Evolutionary conservation across 2,797 vertebrate species (phyloP).

Genomic region (Alauda arvensis): DNA sequence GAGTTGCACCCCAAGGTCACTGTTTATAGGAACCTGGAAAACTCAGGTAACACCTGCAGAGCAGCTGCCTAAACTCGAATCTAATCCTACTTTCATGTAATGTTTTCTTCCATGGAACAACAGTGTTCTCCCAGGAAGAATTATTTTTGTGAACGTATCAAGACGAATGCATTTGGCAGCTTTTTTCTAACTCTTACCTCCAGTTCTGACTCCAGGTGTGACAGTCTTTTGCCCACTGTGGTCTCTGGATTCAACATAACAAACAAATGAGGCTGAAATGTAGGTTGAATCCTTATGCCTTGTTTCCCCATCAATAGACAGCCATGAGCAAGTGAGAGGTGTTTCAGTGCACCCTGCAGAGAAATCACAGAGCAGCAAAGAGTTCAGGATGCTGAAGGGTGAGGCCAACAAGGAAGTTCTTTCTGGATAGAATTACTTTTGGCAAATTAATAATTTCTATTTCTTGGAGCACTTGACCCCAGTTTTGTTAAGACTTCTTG

Average conservation of each 20-base stretch:
- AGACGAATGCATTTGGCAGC: not conserved
- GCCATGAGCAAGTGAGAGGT: not conserved
- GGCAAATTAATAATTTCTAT: not conserved
- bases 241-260: not conserved
- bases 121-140: not conserved
- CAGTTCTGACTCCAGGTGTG: not conserved
- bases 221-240: fast-evolving
- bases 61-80: not conserved
- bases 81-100: not conserved
- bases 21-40: not conserved
- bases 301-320: not conserved
- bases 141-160: not conserved
- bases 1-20: not conserved
- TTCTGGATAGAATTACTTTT: not conserved
- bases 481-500: not conserved
- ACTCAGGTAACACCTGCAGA: not conserved
- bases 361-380: not conserved
- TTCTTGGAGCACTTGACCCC: not conserved
- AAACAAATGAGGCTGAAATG: not conserved
- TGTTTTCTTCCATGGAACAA: not conserved
- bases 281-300: not conserved
- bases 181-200: not conserved
- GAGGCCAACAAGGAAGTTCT: not conserved
- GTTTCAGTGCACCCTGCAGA: not conserved
- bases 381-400: not conserved